A percentile compares a stretch with the other conserved stretches of the same genome.
Conservation (phyloP, 1,140 invertebrate genomes). For the Papilio machaon region DNA sequence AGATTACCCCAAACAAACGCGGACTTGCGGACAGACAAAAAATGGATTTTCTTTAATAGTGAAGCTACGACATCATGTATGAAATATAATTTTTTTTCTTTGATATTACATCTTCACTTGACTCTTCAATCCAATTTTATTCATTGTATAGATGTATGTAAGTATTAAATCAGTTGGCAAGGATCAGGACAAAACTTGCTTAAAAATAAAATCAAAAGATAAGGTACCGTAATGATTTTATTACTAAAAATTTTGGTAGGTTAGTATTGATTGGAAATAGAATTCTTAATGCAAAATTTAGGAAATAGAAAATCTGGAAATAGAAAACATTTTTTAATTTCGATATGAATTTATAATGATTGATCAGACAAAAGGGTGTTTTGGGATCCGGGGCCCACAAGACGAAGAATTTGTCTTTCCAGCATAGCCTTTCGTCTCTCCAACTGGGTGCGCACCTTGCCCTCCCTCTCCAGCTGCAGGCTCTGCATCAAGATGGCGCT, state of each 20-base stretch:
- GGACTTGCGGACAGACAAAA: too few relatives aligned
- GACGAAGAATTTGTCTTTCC: conserved; percentile 63
- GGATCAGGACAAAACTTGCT: neutral
- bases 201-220: neutral
- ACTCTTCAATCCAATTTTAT: too few relatives aligned
- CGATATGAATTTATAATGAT: conserved; percentile 28
- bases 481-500: conserved; percentile 68
- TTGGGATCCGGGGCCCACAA: conserved; percentile 12
- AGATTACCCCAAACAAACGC: too few relatives aligned
- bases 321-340: neutral
- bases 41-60: too few relatives aligned
- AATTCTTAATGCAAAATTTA: neutral
- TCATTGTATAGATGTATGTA: too few relatives aligned
- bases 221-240: neutral
- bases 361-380: conserved; percentile 14
- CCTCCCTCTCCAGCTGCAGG: conserved; percentile 68
- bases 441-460: conserved; percentile 68
- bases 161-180: neutral
- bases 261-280: neutral
- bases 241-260: neutral
- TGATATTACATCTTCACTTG: too few relatives aligned
- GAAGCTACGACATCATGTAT: too few relatives aligned
- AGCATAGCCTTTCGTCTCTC: conserved; percentile 67
- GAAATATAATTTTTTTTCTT: too few relatives aligned
- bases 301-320: neutral